phyloP scores from a whole-genome alignment of 1,140 invertebrate species.

The Archivesica marissinica region DNA sequence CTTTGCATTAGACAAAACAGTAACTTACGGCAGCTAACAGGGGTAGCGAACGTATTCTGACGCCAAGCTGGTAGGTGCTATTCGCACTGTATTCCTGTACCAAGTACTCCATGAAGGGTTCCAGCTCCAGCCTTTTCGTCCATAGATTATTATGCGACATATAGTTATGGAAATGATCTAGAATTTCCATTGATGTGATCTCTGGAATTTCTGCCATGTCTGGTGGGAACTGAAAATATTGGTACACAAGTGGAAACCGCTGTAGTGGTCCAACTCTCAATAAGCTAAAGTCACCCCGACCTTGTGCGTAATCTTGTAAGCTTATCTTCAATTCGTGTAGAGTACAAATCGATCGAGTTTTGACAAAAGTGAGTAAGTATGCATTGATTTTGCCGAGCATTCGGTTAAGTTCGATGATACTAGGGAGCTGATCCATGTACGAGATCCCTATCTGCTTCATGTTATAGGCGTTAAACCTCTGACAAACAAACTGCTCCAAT shows the following conservation, averaged over 20 bases:
- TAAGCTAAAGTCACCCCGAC: constrained; percentile 70
- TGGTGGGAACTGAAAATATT: constrained; percentile 79
- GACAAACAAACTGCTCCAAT: constrained; percentile 72
- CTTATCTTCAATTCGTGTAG: constrained; percentile 75
- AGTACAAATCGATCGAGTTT: constrained; percentile 75
- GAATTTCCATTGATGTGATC: constrained; percentile 76
- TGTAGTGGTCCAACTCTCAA: constrained; percentile 80
- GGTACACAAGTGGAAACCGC: constrained; percentile 76
- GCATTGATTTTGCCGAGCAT: constrained; percentile 78
- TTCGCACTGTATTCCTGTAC: constrained; percentile 70
- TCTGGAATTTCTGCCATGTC: constrained; percentile 76
- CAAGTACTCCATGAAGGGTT: constrained; percentile 79
- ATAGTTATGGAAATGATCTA: constrained; percentile 78
- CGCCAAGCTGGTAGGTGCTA: constrained; percentile 77
- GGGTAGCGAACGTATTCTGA: constrained; percentile 79
- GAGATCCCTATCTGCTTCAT: constrained; percentile 63
- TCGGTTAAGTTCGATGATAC: constrained; percentile 72
- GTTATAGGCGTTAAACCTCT: constrained; percentile 64
- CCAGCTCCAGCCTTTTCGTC: constrained; percentile 72
- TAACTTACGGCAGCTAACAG: constrained; percentile 75
- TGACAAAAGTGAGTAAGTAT: constrained; percentile 78
- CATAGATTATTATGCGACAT: constrained; percentile 75
- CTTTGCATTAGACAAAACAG: no score
- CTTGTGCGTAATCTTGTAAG: constrained; percentile 70
- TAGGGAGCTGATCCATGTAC: constrained; percentile 67